Base-by-base conservation (phyloP, 2,113 vertebrate species). In the Machaerirhynchus nigripectus region DNA sequence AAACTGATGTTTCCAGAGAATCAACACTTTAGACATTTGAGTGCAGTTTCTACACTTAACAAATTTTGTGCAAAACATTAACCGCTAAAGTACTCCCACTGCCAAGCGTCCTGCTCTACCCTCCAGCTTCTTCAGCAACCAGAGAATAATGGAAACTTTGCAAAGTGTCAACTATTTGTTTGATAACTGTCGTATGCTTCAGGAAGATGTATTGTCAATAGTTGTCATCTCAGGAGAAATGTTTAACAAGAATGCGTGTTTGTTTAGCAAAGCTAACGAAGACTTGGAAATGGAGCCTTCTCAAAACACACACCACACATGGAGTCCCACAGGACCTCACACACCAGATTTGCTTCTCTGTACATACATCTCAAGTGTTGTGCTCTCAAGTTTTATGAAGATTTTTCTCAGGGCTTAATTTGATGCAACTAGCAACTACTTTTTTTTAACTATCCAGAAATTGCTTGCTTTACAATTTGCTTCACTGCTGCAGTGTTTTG, bases 341-440 rank as follows among this genome's bases (percentile, higher is more conserved):
- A 67, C 71, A 56, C 56, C 10, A 77, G 68, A 63, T 81, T 81
- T 68, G 8, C 42, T 64, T 70, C 60, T 46, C 52, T 78, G 5
- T n/a, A 52, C 0, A 0, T 30, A 22, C 0, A 0, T 49, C 44
- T 44, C 52, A 71, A 84, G 47, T 50, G 75, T 60, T 52, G 24
- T 0, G 0, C 24, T 61, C 85, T 46, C 26, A 77, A 92, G 39
- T 70, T 90, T 81, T 84, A 92, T 40, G 52, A 68, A 74, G 26
- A 26, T 84, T 76, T 90, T 95, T 92, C 93, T 95, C 94, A 96
- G 91, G 80, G 39, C 52, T 71, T 84, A 89, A 90, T 91, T 78
- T 86, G 56, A 87, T 89, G 56, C 76, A 77, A 74, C 63, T 67
- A 64, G 31, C 19, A 55, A 50, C 76, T 65, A 23, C n/a, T 70